phyloP scores from a whole-genome alignment of 1,140 invertebrate species.

The Riptortus pedestris region DNA sequence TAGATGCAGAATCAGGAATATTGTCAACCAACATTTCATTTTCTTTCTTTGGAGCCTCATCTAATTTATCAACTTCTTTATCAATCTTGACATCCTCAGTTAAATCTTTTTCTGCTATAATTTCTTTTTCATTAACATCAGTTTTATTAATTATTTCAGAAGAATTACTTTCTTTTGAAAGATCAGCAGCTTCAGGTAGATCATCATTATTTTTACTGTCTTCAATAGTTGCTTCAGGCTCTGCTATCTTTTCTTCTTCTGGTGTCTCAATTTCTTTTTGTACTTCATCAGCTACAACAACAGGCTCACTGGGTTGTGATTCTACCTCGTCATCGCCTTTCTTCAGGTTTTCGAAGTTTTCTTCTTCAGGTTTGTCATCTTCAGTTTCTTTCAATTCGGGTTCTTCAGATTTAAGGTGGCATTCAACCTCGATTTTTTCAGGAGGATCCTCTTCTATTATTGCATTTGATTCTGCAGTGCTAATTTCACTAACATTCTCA shows the following conservation, averaged over 20 bases:
- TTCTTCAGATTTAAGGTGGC: conserved; percentile 22
- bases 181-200: conserved; percentile 28
- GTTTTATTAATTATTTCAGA: too few species aligned
- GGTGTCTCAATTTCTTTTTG: too few species aligned
- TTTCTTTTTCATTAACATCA: too few species aligned
- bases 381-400: conserved; percentile 18
- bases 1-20: conserved; percentile 26
- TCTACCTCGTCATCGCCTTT: conserved; percentile 22
- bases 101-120: too few species aligned
- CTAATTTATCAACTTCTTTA: conserved; percentile 17
- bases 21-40: conserved; percentile 31
- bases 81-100: conserved; percentile 27
- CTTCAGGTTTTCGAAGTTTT: conserved; percentile 31
- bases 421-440: neutral
- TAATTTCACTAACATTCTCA: conserved; percentile 27
- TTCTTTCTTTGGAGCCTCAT: too few species aligned
- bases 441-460: too few species aligned
- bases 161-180: conserved; percentile 28
- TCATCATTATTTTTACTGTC: conserved; percentile 32
- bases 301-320: too few species aligned
- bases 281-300: conserved; percentile 26
- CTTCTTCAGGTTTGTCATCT: conserved; percentile 30
- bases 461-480: neutral
- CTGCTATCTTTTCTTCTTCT: conserved; percentile 24
- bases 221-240: conserved; percentile 17